Base-by-base conservation (phyloP, 2,113 vertebrate genomes). In the Centropristis striata region DNA sequence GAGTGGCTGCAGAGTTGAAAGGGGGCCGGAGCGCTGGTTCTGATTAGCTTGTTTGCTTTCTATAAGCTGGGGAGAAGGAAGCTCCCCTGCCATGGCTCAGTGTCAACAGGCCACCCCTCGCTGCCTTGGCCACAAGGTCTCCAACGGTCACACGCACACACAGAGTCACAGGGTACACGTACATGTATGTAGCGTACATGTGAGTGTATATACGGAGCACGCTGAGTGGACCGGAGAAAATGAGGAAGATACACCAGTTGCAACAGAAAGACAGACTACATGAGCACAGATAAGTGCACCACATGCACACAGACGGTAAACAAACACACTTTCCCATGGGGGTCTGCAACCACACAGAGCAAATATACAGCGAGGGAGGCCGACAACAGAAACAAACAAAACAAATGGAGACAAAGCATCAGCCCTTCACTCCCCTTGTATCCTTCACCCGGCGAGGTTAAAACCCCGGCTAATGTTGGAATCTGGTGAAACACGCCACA, bases 11-110 rank as follows among this genome's bases (percentile, higher is more conserved):
- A 10, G 79, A 88, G 90, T 87, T 92, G 61, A 91, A 90, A 86
- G 81, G 74, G 8, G 73, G 89, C 76, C 50, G 53, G 16, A 83
- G 74, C 39, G 86, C 92, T 94, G 92, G 61, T 77, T 93, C 88
- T 92, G 87, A 93, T 95, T 93, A 93, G 93, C 70, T 84, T 95
- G 92, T 95, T 95, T 95, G 92, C 87, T 94, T 94, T 92, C 90
- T 85, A 84, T 90, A 80, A 71, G 44, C 78, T 63, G 50, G 81
- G 70, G 89, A 92, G 80, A 75, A 90, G 94, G 94, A 94, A 93
- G 92, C 86, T 88, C 85, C 88, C 93, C 91, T 80, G 77, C 90
- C 73, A 86, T 13, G 82, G 42, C 66, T 86, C 81, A 47, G 81
- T 85, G 85, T 91, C 92, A 93, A 90, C 85, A 88, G 82, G 79